Conservation (phyloP, 2,888 invertebrate genomes). For the Arrhopalites spinosus region DNA sequence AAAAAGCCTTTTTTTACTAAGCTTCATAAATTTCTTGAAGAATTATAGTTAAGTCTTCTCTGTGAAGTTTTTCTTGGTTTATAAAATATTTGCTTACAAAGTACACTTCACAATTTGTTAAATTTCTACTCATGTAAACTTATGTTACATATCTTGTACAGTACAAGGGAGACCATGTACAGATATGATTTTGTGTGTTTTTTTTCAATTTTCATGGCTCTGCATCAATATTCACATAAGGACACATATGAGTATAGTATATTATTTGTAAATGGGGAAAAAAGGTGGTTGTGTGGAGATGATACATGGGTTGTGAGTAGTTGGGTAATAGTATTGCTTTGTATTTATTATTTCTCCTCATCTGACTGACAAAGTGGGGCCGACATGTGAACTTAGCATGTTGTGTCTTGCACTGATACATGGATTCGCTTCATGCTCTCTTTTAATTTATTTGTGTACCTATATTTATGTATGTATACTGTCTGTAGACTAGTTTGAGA, state of each 20-base stretch:
- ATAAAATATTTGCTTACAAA: too few relatives aligned
- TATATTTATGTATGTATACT: neutral
- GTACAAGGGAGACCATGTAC: too few relatives aligned
- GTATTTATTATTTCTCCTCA: too few relatives aligned
- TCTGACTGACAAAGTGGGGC: neutral
- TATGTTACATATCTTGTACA: too few relatives aligned
- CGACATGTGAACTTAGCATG: conserved; percentile 5
- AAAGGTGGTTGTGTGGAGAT: too few relatives aligned
- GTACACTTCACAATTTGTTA: too few relatives aligned
- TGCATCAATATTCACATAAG: neutral
- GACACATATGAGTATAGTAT: neutral
- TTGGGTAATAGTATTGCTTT: too few relatives aligned
- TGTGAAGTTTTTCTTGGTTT: too few relatives aligned
- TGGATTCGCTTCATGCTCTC: conserved; percentile 1
- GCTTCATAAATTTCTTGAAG: conserved; percentile 16
- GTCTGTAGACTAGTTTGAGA: neutral
- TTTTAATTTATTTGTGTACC: neutral
- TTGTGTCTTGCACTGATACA: conserved; percentile 2
- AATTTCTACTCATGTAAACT: too few relatives aligned
- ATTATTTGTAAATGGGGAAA: too few relatives aligned
- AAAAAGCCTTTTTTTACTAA: neutral
- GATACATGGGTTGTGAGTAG: too few relatives aligned
- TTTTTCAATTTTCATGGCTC: neutral
- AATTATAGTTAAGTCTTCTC: conserved; percentile 2
- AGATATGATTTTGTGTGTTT: too few relatives aligned